Conservation (phyloP, 2,888 invertebrate species). For the Lochmaea crataegi region DNA sequence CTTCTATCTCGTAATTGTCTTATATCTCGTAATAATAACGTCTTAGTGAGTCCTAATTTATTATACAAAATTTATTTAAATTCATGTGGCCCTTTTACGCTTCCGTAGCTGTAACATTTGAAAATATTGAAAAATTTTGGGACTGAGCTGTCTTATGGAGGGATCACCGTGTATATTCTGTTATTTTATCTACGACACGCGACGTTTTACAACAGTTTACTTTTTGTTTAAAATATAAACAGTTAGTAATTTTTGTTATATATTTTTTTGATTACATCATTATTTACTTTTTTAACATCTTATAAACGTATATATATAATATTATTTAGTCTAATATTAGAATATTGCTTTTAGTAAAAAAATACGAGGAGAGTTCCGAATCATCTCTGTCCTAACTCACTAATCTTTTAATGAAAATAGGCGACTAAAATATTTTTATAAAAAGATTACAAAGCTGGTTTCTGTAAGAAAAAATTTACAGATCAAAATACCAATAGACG, state of each 20-base stretch:
- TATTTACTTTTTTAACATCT: background rate
- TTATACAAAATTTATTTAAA: no score
- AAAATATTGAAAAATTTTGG: no score
- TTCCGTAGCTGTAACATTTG: no score
- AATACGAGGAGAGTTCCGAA: background rate
- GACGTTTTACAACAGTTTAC: background rate
- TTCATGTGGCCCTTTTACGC: no score
- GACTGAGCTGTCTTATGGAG: no score
- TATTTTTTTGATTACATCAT: background rate
- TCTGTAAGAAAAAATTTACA: no score
- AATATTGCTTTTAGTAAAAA: slow-evolving; percentile 11
- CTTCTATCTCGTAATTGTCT: no score
- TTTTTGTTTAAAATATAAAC: background rate
- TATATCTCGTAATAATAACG: no score
- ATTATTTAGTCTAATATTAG: background rate
- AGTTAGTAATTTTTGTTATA: background rate
- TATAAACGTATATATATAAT: background rate
- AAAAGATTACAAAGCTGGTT: background rate
- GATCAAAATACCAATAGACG: no score
- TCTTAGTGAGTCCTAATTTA: no score
- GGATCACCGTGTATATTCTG: background rate
- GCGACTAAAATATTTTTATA: no score
- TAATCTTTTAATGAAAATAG: background rate
- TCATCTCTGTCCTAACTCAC: background rate
- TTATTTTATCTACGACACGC: background rate